Evolutionary conservation across 1,140 invertebrate species (phyloP), one percentile per base, ranked within the genome.

Genomic region (Macrostomum lignano): DNA sequence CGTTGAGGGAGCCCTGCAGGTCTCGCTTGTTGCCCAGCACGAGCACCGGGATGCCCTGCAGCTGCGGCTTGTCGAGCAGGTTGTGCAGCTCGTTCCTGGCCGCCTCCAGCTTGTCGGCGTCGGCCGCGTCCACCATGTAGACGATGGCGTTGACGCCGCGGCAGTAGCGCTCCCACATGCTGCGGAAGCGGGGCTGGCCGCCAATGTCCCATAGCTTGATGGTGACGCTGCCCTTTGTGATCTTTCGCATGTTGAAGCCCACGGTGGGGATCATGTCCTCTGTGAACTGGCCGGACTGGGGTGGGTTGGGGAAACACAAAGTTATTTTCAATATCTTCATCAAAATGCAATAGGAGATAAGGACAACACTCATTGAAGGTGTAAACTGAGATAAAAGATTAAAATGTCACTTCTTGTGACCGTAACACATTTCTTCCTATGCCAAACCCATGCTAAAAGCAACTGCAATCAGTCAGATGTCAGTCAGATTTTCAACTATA

Each of bases 251-350:
- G 49, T 98, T 98, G 58, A 98, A 98, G 14, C 91, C 91, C 36
- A 98, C 88, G 43, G 91, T 98, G 9, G 91, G 91, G 47, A 98
- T 98, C 84, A 94, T 96, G 46, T 98, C 91, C 67, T 96, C 88
- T 48, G 74, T 88, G 55, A 94, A 98, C 50, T 94, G 81, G 17
- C 86, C 88, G 42, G 81, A 62, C 62, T 64, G 14, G 7, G 33
- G 23, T n/a, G n/a, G n/a, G n/a, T n/a, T n/a, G n/a, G n/a, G n/a
- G n/a, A n/a, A n/a, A n/a, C n/a, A n/a, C n/a, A n/a, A n/a, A n/a
- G n/a, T n/a, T n/a, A n/a, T n/a, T n/a, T n/a, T n/a, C n/a, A n/a
- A n/a, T n/a, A n/a, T n/a, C n/a, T n/a, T n/a, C n/a, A n/a, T n/a
- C n/a, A n/a, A n/a, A n/a, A n/a, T n/a, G n/a, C n/a, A n/a, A n/a